A percentile compares a stretch with the other conserved stretches of the same genome.
Conservation (phyloP, 2,888 invertebrate genomes). For the Philaethria dido region DNA sequence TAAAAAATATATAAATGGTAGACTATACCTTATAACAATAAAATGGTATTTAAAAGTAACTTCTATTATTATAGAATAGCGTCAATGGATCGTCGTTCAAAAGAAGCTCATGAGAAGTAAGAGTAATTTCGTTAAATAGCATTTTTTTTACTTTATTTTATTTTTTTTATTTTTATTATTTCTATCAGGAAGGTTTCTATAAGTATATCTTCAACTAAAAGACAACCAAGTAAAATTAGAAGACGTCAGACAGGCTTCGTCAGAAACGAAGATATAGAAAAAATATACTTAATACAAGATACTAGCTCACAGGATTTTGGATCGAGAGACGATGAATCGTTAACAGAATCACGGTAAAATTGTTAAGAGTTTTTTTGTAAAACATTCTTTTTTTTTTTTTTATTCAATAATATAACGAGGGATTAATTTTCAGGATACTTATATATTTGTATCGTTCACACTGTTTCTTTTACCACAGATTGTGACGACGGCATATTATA, state of each 20-base stretch:
- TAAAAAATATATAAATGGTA: neutral
- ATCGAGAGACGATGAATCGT: constrained; percentile 46
- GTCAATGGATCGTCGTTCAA: constrained; percentile 46
- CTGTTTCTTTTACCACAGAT: no score
- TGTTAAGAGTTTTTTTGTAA: no score
- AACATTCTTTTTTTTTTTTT: no score
- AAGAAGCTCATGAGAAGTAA: constrained; percentile 52
- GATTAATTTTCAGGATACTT: no score
- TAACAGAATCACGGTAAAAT: constrained; percentile 41
- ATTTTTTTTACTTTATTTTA: constrained; percentile 28
- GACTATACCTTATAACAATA: neutral
- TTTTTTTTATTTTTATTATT: constrained; percentile 39
- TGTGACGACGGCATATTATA: no score
- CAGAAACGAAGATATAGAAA: constrained; percentile 53
- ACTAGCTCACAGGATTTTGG: constrained; percentile 30
- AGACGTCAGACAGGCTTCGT: constrained; percentile 66
- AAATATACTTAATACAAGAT: constrained; percentile 45
- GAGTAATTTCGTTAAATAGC: constrained; percentile 23
- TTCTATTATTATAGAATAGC: constrained; percentile 51
- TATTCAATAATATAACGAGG: no score
- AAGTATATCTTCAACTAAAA: constrained; percentile 44
- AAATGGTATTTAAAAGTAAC: neutral
- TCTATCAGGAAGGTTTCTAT: constrained; percentile 65
- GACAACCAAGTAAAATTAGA: constrained; percentile 53
- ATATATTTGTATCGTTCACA: no score